These are phyloP conservation scores for Orthonevra nobilis DNA, from an alignment of 2,888 invertebrate genomes.

Conservation along the genomic window DNA sequence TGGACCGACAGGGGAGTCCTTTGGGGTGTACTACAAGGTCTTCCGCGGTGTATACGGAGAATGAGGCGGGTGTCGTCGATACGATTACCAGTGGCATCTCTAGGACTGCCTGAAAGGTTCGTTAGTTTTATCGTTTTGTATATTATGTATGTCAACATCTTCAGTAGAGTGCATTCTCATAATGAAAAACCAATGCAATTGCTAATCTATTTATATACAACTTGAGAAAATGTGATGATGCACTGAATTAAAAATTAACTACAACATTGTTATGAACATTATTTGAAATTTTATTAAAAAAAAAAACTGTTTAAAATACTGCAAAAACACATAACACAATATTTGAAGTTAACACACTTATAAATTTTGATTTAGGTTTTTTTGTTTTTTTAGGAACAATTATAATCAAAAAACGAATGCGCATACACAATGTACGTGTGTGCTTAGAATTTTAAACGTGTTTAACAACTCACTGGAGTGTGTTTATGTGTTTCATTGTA, in stretches of 20 bases:
- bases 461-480: background rate
- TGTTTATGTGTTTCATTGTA: slow-evolving; percentile 21
- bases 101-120: slow-evolving; percentile 83
- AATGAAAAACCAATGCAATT: slow-evolving; percentile 63
- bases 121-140: slow-evolving; percentile 46
- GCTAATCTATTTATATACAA: slow-evolving; percentile 65
- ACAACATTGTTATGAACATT: slow-evolving; percentile 33
- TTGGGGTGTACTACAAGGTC: slow-evolving; percentile 82
- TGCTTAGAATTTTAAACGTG: slow-evolving; percentile 21
- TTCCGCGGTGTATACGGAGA: slow-evolving; percentile 92
- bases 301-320: too few relatives aligned
- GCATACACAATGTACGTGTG: slow-evolving; percentile 55
- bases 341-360: slow-evolving; percentile 57
- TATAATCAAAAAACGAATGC: slow-evolving; percentile 44
- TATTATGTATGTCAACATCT: slow-evolving; percentile 28
- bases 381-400: slow-evolving; percentile 26
- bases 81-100: slow-evolving; percentile 83
- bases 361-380: slow-evolving; percentile 13
- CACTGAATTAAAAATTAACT: slow-evolving; percentile 35
- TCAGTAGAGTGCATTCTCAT: slow-evolving; percentile 45
- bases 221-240: slow-evolving; percentile 53
- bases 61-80: slow-evolving; percentile 94
- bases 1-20: slow-evolving; percentile 82
- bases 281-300: background rate
- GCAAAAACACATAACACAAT: slow-evolving; percentile 66